Percentiles rank a stretch among this genome's conserved stretches.
These are phyloP conservation scores for Calycopis cecrops DNA, from an alignment of 1,140 invertebrate genomes.

Conservation along the genomic window DNA sequence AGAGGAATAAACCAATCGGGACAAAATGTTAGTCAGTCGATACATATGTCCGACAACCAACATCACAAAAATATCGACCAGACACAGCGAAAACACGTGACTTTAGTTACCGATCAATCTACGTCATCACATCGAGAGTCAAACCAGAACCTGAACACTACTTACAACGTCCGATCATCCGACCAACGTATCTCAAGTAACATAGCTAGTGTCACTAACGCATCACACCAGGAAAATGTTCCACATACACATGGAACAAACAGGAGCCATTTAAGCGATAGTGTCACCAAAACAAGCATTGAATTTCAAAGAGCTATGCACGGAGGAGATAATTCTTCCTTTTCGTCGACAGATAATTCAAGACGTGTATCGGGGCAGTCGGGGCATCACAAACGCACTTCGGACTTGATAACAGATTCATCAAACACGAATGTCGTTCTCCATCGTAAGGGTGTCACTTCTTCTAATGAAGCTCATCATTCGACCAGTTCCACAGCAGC, in stretches of 20 bases:
- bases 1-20: not conserved
- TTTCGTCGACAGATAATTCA: conserved; percentile 33
- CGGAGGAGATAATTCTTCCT: conserved; percentile 42
- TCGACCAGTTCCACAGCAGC: conserved; percentile 84
- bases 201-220: conserved; percentile 3
- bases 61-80: not conserved
- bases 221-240: conserved; percentile 27
- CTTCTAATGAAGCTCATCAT: conserved; percentile 77
- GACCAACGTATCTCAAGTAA: conserved; percentile 8
- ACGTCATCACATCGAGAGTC: not conserved
- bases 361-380: conserved; percentile 38
- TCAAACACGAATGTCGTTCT: conserved; percentile 85
- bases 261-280: conserved; percentile 59
- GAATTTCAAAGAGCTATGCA: conserved; percentile 69
- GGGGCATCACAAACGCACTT: conserved; percentile 81
- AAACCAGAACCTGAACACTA: conserved; percentile 2
- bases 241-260: conserved; percentile 40
- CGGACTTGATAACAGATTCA: conserved; percentile 82
- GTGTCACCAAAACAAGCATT: conserved; percentile 60
- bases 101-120: not conserved
- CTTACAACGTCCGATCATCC: conserved; percentile 5
- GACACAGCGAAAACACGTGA: not conserved
- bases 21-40: not conserved
- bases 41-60: conserved; percentile 7
- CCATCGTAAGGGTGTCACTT: conserved; percentile 81